Evolutionary conservation across 2,797 vertebrate genomes (phyloP).

Genomic region (Crenichthys baileyi): DNA sequence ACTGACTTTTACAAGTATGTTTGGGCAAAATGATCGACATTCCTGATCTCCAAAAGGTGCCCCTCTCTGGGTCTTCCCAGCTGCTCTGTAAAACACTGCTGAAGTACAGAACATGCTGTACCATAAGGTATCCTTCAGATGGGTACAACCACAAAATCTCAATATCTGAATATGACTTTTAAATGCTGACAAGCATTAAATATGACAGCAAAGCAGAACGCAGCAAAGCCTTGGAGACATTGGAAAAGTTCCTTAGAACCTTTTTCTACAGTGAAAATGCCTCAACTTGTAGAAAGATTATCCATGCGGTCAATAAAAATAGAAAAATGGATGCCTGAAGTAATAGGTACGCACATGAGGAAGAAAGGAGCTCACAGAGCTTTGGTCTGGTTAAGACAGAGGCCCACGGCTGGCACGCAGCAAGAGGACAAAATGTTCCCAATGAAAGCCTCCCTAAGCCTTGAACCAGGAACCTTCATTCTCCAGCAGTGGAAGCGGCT

Average conservation of each 20-base stretch:
- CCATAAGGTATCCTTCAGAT: slow-evolving; percentile 24
- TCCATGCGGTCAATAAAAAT: slow-evolving; percentile 15
- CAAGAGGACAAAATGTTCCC: slow-evolving; percentile 74
- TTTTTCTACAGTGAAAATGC: slow-evolving; percentile 22
- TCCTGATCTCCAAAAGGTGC: slow-evolving; percentile 32
- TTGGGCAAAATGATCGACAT: slow-evolving; percentile 26
- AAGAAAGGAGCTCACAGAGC: slow-evolving; percentile 20
- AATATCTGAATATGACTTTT: not conserved
- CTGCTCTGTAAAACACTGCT: not conserved
- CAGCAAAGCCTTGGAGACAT: slow-evolving; percentile 8
- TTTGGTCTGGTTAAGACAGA: slow-evolving; percentile 49
- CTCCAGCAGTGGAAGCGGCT: slow-evolving; percentile 22
- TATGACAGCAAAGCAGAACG: not conserved
- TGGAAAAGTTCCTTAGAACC: not conserved
- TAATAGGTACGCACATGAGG: not conserved
- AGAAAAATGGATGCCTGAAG: slow-evolving; percentile 30
- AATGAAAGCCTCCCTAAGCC: slow-evolving; percentile 52
- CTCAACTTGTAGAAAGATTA: slow-evolving; percentile 26
- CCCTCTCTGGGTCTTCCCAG: slow-evolving; percentile 22
- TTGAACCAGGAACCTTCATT: slow-evolving; percentile 36
- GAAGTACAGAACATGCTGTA: slow-evolving; percentile 41
- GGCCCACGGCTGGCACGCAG: slow-evolving; percentile 46
- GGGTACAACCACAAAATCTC: not conserved
- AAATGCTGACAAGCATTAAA: not conserved
- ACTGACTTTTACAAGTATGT: slow-evolving; percentile 43